phyloP scores from a whole-genome alignment of 2,888 invertebrate genomes.

The Acleris holmiana region DNA sequence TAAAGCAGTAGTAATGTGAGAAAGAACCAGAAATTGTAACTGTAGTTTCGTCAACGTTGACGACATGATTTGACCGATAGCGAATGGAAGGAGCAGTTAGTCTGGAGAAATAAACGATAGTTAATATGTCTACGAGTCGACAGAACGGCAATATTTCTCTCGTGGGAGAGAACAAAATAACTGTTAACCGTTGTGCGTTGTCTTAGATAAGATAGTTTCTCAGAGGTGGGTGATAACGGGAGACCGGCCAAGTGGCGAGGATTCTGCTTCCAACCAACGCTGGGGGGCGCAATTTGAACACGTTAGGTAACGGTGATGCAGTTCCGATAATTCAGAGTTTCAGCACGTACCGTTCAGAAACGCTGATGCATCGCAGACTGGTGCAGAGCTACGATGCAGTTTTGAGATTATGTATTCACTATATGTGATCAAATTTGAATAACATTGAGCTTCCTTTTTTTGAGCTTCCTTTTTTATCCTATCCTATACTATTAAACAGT shows the following conservation, averaged over 20 bases:
- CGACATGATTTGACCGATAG: constrained; percentile 12
- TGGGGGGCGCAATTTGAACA: constrained; percentile 27
- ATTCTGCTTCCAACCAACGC: constrained; percentile 21
- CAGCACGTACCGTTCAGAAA: constrained; percentile 19
- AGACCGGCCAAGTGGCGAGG: constrained; percentile 18
- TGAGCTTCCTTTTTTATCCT: too few species aligned
- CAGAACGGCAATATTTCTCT: constrained; percentile 43
- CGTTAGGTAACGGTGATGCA: constrained; percentile 27
- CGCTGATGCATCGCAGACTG: constrained; percentile 6
- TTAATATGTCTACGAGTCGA: constrained; percentile 40
- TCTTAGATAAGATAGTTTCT: constrained; percentile 45
- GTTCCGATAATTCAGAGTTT: constrained; percentile 13
- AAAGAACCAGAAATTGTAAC: background rate
- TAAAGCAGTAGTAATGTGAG: too few species aligned
- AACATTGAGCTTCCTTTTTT: too few species aligned
- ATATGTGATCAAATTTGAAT: too few species aligned
- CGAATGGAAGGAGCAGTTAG: constrained; percentile 25
- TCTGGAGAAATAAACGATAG: constrained; percentile 40
- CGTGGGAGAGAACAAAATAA: constrained; percentile 53
- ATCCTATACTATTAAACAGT: too few species aligned
- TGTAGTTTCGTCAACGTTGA: background rate
- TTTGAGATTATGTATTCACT: too few species aligned
- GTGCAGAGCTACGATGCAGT: too few species aligned
- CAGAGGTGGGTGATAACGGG: constrained; percentile 43
- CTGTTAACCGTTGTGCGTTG: constrained; percentile 54